Conservation (phyloP, 1,140 invertebrate genomes). For the Penaeus japonicus region DNA sequence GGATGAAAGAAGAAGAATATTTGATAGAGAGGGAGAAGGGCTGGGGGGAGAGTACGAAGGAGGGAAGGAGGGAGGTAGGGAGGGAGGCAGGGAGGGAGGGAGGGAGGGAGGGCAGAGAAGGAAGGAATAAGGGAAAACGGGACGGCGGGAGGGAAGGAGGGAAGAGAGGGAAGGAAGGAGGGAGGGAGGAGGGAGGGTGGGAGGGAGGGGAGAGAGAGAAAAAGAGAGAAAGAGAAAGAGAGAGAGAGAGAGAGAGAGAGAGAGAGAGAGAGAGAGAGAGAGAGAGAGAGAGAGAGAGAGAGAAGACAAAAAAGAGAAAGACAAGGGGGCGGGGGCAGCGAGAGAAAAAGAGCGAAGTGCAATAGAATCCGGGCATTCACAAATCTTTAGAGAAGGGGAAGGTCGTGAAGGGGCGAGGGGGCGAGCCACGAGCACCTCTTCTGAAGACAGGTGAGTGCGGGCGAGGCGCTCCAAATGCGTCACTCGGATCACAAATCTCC, state of each 20-base stretch:
- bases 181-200: not conserved
- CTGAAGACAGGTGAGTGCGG: too few species aligned
- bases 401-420: too few species aligned
- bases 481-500: too few species aligned
- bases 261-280: not conserved
- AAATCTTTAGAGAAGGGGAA: too few species aligned
- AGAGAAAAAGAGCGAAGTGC: too few species aligned
- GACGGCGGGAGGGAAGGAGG: not conserved
- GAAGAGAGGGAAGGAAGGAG: too few species aligned
- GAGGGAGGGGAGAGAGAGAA: too few species aligned
- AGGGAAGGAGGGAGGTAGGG: not conserved
- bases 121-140: not conserved
- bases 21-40: not conserved
- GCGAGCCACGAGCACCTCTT: too few species aligned
- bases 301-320: too few species aligned
- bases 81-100: not conserved
- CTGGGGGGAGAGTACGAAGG: not conserved
- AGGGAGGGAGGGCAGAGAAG: not conserved
- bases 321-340: not conserved
- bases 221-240: not conserved
- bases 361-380: too few species aligned
- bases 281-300: not conserved
- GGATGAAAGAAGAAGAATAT: too few species aligned
- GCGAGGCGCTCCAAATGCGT: too few species aligned
- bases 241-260: not conserved